A percentile compares a stretch with the other conserved stretches of the same genome.
Conservation (phyloP, 2,888 invertebrate genomes). For the Clunio marinus region DNA sequence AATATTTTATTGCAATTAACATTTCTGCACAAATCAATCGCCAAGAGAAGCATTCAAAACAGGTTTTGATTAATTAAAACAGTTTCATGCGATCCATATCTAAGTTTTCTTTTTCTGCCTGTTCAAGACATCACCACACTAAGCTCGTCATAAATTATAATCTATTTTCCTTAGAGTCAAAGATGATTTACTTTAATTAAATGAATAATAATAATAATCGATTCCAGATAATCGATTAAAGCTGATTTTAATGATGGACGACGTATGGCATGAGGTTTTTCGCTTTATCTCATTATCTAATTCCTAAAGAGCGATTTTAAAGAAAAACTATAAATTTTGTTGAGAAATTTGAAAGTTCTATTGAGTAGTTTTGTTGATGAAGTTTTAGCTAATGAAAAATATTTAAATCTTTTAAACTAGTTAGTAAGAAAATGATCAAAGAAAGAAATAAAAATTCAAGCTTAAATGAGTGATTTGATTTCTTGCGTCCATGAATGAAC, state of each 20-base stretch:
- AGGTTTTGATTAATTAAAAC: no score
- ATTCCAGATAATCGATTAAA: conserved; percentile 13
- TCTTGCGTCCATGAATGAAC: conserved; percentile 2
- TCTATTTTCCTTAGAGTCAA: not conserved
- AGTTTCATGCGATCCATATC: conserved; percentile 11
- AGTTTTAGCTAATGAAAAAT: conserved; percentile 6
- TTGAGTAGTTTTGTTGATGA: not conserved
- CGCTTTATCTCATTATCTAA: not conserved
- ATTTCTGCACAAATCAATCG: no score
- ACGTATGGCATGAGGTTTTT: not conserved
- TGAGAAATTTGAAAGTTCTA: not conserved
- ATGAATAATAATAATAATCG: no score
- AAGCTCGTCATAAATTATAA: conserved; percentile 3
- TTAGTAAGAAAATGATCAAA: not conserved
- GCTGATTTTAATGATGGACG: conserved; percentile 14
- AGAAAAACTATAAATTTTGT: conserved; percentile 12
- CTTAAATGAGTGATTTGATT: conserved; percentile 16
- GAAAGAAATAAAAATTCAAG: not conserved
- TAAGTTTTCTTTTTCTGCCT: conserved; percentile 6
- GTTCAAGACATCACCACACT: not conserved
- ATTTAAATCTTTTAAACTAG: not conserved
- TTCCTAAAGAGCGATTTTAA: not conserved
- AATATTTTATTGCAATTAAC: no score
- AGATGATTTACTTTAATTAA: not conserved
- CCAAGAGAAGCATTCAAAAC: no score